Base-by-base conservation (phyloP, 2,113 vertebrate species). In the Gracilinanus agilis region DNA sequence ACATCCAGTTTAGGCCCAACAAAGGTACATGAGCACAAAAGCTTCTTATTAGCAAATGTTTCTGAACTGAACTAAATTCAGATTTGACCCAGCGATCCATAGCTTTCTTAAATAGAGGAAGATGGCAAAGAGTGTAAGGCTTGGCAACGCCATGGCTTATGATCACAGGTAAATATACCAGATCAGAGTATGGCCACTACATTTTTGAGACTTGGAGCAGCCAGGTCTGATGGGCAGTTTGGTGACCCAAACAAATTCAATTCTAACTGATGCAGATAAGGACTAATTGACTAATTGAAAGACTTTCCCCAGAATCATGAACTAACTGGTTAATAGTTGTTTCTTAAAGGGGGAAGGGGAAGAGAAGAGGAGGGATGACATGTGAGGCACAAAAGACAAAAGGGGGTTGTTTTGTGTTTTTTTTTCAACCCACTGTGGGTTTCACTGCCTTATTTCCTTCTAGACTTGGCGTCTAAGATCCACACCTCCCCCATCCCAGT, bases 111-210 rank as follows among this genome's bases (percentile, higher is more conserved):
- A 91, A 49, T 54, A 91, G 91, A 96, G 92, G 24, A 94, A 55
- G 25, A 54, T 53, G 44, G 21, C 93, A 95, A 97, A 96, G 61
- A 92, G 55, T 1, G 49, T 56, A 61, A 67, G 44, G 90, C 55
- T 95, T 94, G 49, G 56, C 94, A 92, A 95, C 92, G 92, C 56
- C 40, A 95, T 94, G 44, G 16, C 89, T 49, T 89, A 90, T 96
- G 25, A 88, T 9, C n/a, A 95, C 61, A 19, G 55, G 93, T 83
- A 94, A 92, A 92, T 27, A 49, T 9, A 89, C 53, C 23, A 93
- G 54, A 93, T 0, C 44, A 29, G 24, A 88, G 53, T 61, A 3
- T 83, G 67, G 34, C 21, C 1, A n/a, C 13, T 21, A 21, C n/a
- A 40, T n/a, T 40, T 19, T 2, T 1, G 19, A 23, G 19, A 40